These are phyloP conservation scores for Myotis lucifugus DNA, from an alignment of 2,113 vertebrate genomes.

Conservation along the genomic window DNA sequence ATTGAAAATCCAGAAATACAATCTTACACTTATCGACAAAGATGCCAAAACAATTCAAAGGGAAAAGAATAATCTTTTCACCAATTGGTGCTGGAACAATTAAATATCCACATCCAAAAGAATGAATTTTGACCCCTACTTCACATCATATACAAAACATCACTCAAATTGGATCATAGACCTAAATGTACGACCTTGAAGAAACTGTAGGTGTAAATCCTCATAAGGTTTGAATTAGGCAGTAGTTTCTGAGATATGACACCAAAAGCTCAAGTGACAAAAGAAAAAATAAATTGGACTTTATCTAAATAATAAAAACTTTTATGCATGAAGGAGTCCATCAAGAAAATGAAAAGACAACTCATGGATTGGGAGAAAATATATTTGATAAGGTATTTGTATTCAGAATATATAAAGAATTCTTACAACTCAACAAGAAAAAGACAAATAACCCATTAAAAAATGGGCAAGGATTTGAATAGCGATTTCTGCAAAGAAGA, in stretches of 20 bases:
- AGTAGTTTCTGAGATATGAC: background rate
- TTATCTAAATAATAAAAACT: slow-evolving; percentile 14
- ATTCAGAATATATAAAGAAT: background rate
- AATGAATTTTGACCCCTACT: background rate
- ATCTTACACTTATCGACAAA: background rate
- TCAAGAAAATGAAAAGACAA: background rate
- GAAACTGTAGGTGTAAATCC: background rate
- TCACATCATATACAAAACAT: background rate
- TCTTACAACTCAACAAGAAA: background rate
- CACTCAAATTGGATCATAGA: background rate
- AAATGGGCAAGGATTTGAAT: background rate
- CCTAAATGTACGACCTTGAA: background rate
- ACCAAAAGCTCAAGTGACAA: background rate
- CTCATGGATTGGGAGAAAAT: background rate
- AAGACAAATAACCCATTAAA: background rate
- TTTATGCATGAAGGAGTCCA: background rate
- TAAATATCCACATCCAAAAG: background rate
- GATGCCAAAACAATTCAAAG: background rate
- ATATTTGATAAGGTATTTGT: background rate
- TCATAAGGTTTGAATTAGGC: background rate
- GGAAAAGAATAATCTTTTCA: background rate
- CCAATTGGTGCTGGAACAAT: background rate
- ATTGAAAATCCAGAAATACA: background rate
- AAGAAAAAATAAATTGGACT: background rate
- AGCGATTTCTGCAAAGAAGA: background rate